A percentile compares a stretch with the other conserved stretches of the same genome.
These are phyloP conservation scores for Alviniconcha strummeri DNA, from an alignment of 2,888 invertebrate genomes.

Conservation along the genomic window DNA sequence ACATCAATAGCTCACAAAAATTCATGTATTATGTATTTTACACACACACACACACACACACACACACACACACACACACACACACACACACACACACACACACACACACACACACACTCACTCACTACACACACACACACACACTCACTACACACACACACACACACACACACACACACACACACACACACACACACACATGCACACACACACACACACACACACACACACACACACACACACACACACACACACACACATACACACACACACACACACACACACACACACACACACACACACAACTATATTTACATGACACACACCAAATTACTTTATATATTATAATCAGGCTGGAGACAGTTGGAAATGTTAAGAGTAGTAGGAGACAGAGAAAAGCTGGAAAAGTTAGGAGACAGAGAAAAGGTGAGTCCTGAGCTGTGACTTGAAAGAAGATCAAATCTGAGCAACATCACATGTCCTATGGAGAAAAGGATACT, in stretches of 20 bases:
- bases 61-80: background rate
- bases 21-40: background rate
- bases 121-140: background rate
- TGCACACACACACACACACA: background rate
- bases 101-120: conserved; percentile 1
- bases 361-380: too few species aligned
- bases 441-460: too few species aligned
- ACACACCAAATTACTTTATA: too few species aligned
- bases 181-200: background rate
- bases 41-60: conserved; percentile 3
- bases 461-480: too few species aligned
- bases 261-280: background rate
- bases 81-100: background rate
- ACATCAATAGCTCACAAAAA: too few species aligned
- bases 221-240: conserved; percentile 1
- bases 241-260: conserved; percentile 1
- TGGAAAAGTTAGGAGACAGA: too few species aligned
- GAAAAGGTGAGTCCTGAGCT: too few species aligned
- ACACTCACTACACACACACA: background rate
- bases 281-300: background rate
- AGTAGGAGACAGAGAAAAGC: too few species aligned
- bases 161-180: conserved; percentile 3
- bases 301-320: background rate
- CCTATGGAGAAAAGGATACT: too few species aligned
- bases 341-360: too few species aligned